Evolutionary conservation across 2,797 vertebrate species (phyloP), one percentile per base, ranked within the genome.

Genomic region (Sorex maritimensis): DNA sequence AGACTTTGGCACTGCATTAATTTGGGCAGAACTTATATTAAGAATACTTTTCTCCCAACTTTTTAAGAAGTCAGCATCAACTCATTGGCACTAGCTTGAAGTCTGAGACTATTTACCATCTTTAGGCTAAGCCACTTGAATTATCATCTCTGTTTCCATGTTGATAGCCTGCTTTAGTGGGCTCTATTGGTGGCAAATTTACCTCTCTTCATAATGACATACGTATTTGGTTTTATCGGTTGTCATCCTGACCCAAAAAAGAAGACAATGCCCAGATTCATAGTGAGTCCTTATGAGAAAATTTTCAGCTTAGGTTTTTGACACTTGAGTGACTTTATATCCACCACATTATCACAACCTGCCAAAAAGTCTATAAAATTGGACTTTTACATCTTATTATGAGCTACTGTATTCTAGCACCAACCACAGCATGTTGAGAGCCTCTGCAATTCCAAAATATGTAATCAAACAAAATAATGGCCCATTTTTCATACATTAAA

Each of bases 81-180:
- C 77, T 74, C n/a, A 0, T 9, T 38, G 88, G 17, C 3, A 2
- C 19, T 90, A 67, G 52, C 41, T 2, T 15, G 75, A 28, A 55
- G 44, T 71, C 28, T 30, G 65, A 75, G 79, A 23, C 41, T 17
- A 2, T 52, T 77, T 86, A 81, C 79, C 74, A 26, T 81, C 49
- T 80, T 88, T 67, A 75, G 24, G 21, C 58, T 82, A 82, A 46
- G 67, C 71, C 88, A 30, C 1, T 49, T 28, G 79, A 49, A 21
- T 63, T 63, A 67, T 41, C 63, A 17, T 46, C 90, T 95, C 77
- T 3, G 1, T 86, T 84, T 91, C 73, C 0, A 0, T 68, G 46
- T 94, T 94, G 95, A 67, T 84, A 11, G 0, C 90, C 82, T 96
- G 96, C 88, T 96, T 95, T 84, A 34, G 52, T 77, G 34, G 86